Evolutionary conservation across 2,888 invertebrate species (phyloP).

Genomic region (Drosophila kokeensis): DNA sequence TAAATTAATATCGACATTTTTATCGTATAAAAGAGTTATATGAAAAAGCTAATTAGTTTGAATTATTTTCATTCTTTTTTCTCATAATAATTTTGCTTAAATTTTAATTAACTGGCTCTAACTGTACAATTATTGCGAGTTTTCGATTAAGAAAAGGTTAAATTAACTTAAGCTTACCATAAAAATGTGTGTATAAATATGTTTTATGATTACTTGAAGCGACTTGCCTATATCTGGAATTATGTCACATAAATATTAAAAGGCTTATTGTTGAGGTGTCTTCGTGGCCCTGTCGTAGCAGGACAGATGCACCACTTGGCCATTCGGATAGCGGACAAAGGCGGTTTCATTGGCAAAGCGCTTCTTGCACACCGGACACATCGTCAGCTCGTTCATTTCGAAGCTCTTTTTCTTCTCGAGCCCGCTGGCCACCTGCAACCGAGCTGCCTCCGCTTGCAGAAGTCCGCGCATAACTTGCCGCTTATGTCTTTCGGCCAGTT

Average conservation of each 20-base stretch:
- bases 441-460: conserved; percentile 93
- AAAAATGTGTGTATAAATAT: conserved; percentile 4
- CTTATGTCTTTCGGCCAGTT: conserved; percentile 90
- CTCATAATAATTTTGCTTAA: not conserved
- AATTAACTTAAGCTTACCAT: not conserved
- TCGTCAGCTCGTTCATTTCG: conserved; percentile 93
- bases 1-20: conserved; percentile 1
- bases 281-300: conserved; percentile 87
- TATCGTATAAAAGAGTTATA: not conserved
- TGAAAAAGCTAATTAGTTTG: not conserved
- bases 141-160: conserved; percentile 1
- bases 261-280: conserved; percentile 41
- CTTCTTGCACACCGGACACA: conserved; percentile 97
- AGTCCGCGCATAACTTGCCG: conserved; percentile 93
- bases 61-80: conserved; percentile 5
- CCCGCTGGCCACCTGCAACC: conserved; percentile 92
- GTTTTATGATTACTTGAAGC: conserved; percentile 1
- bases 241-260: conserved; percentile 31
- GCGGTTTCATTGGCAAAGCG: conserved; percentile 97
- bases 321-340: conserved; percentile 95
- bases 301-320: conserved; percentile 96
- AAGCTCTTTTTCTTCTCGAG: conserved; percentile 93
- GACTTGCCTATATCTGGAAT: conserved; percentile 7
- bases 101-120: too few relatives aligned
- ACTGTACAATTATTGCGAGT: not conserved